These are phyloP conservation scores for Thalassarche chlororhynchos DNA, from an alignment of 2,113 vertebrate species.

Conservation along the genomic window DNA sequence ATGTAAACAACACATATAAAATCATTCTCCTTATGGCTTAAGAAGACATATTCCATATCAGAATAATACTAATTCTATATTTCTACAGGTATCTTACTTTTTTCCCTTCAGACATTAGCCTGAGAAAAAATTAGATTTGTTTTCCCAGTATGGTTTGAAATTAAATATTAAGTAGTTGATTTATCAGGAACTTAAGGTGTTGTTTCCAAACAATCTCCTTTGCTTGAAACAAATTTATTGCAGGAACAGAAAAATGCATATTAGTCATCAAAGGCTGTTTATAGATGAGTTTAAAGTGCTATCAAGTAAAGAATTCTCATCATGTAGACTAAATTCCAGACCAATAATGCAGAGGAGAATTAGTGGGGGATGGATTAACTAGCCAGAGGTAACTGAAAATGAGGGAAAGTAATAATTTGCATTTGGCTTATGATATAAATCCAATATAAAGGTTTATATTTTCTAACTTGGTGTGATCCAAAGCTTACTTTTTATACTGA, in stretches of 20 bases:
- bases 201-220: slow-evolving; percentile 29
- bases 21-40: not conserved
- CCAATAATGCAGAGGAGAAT: not conserved
- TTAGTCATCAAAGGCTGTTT: slow-evolving; percentile 50
- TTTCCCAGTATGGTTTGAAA: not conserved
- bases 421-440: not conserved
- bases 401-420: not conserved
- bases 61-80: not conserved
- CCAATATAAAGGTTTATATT: not conserved
- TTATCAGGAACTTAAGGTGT: slow-evolving; percentile 21
- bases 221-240: slow-evolving; percentile 33
- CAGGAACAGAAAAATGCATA: slow-evolving; percentile 34
- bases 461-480: not conserved
- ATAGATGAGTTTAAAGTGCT: slow-evolving; percentile 26
- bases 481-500: not conserved
- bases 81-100: not conserved
- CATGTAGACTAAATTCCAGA: slow-evolving; percentile 3
- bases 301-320: not conserved
- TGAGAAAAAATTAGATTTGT: slow-evolving; percentile 6
- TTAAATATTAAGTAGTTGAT: slow-evolving; percentile 46
- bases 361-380: not conserved
- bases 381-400: not conserved
- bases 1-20: not conserved
- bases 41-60: not conserved
- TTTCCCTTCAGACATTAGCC: not conserved